These are phyloP conservation scores for Elegia similella DNA, from an alignment of 2,888 invertebrate species.

Conservation along the genomic window DNA sequence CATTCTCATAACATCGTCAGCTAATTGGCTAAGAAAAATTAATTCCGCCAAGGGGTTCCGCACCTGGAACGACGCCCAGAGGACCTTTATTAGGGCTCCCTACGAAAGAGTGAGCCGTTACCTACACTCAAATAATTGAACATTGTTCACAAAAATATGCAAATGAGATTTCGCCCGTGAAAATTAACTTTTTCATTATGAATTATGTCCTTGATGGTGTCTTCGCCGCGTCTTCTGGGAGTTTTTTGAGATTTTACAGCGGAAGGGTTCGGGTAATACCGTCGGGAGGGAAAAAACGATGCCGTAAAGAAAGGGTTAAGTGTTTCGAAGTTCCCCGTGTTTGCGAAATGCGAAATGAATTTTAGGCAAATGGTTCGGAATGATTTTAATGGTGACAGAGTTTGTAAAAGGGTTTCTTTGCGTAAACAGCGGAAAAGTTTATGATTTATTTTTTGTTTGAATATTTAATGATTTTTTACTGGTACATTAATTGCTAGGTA, in stretches of 20 bases:
- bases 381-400: constrained; percentile 13
- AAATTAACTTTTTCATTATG: constrained; percentile 82
- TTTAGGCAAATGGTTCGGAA: constrained; percentile 17
- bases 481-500: too few species aligned
- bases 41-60: constrained; percentile 73
- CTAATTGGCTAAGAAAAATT: constrained; percentile 80
- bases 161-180: constrained; percentile 68
- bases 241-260: constrained; percentile 76
- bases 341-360: constrained; percentile 20
- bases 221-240: constrained; percentile 70
- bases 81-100: constrained; percentile 57
- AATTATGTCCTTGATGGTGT: constrained; percentile 76
- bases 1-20: constrained; percentile 58
- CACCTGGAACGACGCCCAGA: constrained; percentile 59
- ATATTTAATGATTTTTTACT: background rate
- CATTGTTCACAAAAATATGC: constrained; percentile 74
- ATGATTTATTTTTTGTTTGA: background rate
- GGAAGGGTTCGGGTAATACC: constrained; percentile 44
- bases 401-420: background rate
- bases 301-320: constrained; percentile 50
- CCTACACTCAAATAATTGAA: constrained; percentile 71
- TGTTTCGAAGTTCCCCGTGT: constrained; percentile 31
- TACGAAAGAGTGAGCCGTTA: constrained; percentile 56
- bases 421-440: background rate
- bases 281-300: constrained; percentile 36